Conservation (phyloP, 2,888 invertebrate genomes). For the Camptogramma bilineatum region DNA sequence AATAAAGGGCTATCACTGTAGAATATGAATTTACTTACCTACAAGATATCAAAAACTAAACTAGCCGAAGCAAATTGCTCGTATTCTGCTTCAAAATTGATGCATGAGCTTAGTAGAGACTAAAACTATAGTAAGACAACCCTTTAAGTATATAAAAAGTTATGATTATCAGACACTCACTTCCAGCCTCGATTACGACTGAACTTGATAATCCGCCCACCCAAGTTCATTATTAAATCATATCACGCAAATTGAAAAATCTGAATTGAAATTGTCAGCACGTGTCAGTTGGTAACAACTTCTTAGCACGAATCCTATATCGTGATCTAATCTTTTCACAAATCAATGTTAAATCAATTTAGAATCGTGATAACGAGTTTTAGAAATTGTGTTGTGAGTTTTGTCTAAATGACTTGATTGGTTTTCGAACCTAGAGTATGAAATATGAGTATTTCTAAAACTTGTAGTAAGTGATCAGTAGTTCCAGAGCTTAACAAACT, state of each 20-base stretch:
- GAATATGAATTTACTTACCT: neutral
- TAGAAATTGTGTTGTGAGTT: slow-evolving; percentile 14
- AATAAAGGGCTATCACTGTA: slow-evolving; percentile 6
- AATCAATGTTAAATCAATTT: slow-evolving; percentile 39
- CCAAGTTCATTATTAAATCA: slow-evolving; percentile 40
- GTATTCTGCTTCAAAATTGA: no score
- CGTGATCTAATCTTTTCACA: slow-evolving; percentile 37
- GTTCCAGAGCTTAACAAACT: no score
- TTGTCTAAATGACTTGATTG: neutral
- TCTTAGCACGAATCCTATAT: slow-evolving; percentile 39
- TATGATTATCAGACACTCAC: slow-evolving; percentile 20
- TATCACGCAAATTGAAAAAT: slow-evolving; percentile 45
- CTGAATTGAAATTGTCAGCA: slow-evolving; percentile 38
- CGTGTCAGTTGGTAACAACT: slow-evolving; percentile 31
- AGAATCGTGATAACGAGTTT: slow-evolving; percentile 31
- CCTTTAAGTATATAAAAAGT: no score
- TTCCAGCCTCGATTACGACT: slow-evolving; percentile 37
- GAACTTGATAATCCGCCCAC: slow-evolving; percentile 43
- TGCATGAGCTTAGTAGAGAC: no score
- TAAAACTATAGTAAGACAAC: no score
- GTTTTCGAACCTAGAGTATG: neutral
- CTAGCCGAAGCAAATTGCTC: no score
- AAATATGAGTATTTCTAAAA: neutral
- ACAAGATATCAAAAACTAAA: neutral
- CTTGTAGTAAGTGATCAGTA: no score